Base-by-base conservation (phyloP, 2,113 vertebrate genomes). In the Crotophaga sulcirostris region DNA sequence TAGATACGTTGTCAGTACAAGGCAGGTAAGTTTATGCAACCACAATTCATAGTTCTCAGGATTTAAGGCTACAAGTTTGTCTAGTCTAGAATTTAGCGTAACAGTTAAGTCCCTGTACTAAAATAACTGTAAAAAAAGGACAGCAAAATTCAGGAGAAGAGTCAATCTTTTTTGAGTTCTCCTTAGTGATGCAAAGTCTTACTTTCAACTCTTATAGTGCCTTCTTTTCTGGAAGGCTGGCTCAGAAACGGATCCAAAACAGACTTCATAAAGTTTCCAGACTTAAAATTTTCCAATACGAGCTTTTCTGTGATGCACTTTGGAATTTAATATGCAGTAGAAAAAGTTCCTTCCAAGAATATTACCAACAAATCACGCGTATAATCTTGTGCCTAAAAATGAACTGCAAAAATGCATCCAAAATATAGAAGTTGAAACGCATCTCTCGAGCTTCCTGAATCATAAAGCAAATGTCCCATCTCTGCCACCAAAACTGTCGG, bases 161-260 rank as follows among this genome's bases (percentile, higher is more conserved):
- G 9, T 34, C 69, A 42, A 2, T 58, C 36, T 70, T 81, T 66
- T 24, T 11, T 14, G 63, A 70, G 29, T 23, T 84, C 64, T 68
- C 58, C 55, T 85, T 20, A 90, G 36, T 33, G 77, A 88, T 25
- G 38, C 33, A 13, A 80, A 79, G 55, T 44, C 45, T 54, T 73
- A 56, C 26, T n/a, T 67, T 13, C 34, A 77, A 75, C 64, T 81
- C 68, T 40, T 36, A 72, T 0, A 56, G n/a, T 62, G 75, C 20
- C 31, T 77, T 83, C 66, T 70, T 81, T 95, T 91, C 85, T 68
- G 81, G 74, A 93, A 97, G 85, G 64, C 92, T 96, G 64, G 38
- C 82, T 91, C 91, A 80, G 82, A 96, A 97, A 85, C 44, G 21
- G 69, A 72, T 96, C 79, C 92, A 91, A 96, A 97, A 94, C 55